These are phyloP conservation scores for Phrynocephalus guinanensis DNA, from an alignment of 2,797 vertebrate species.

Conservation along the genomic window DNA sequence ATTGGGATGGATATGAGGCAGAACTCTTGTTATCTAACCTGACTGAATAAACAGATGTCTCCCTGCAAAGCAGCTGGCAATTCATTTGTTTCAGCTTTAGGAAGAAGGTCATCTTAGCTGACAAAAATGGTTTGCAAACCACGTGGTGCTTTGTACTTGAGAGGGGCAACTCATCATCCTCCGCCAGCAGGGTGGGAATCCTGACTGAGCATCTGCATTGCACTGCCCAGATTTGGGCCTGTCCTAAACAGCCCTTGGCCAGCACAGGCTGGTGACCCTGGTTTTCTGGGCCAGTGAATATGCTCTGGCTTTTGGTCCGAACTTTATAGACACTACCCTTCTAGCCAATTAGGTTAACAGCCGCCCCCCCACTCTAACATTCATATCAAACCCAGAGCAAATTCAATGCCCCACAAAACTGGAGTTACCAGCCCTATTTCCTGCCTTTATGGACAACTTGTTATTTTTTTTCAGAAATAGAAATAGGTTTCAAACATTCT, in stretches of 20 bases:
- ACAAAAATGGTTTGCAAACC: too few relatives aligned
- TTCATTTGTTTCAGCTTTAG: background rate
- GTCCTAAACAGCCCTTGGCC: too few relatives aligned
- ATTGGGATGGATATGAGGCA: background rate
- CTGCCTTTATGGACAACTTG: background rate
- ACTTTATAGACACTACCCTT: background rate
- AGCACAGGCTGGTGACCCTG: background rate
- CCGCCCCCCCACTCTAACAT: background rate
- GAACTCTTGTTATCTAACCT: background rate
- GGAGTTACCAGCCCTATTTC: background rate
- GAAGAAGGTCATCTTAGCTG: too few relatives aligned
- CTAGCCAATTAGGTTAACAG: too few relatives aligned
- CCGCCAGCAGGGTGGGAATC: too few relatives aligned
- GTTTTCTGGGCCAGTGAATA: background rate
- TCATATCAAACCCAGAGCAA: background rate
- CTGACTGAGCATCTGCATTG: too few relatives aligned
- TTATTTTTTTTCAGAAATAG: background rate
- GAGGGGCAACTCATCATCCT: too few relatives aligned
- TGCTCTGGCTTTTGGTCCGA: background rate
- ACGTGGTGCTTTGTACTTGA: too few relatives aligned
- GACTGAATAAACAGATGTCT: background rate
- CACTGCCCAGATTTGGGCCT: too few relatives aligned
- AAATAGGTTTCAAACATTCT: background rate
- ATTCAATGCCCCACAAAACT: too few relatives aligned
- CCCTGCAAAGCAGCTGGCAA: too few relatives aligned